Evolutionary conservation across 2,797 vertebrate species (phyloP), one percentile per base, ranked within the genome.

Genomic region (Falco columbarius): DNA sequence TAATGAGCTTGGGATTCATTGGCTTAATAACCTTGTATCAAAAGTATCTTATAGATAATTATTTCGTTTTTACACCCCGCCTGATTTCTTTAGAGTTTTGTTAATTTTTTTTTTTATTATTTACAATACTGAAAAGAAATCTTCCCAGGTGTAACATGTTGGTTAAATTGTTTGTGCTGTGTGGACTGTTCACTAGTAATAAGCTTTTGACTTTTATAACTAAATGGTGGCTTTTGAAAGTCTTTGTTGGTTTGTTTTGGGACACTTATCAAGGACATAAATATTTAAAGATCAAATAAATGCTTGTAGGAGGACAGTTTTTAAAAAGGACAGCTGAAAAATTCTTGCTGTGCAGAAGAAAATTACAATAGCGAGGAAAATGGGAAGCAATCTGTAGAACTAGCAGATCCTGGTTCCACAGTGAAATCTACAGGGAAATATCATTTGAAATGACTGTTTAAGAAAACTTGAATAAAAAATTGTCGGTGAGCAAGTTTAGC

Each of bases 301-400:
- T 71, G 17, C 19, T 21, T 12, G 12, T 5, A 24, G 15, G 4
- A 7, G 6, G 2, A 3, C 5, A 30, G 11, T 17, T 42, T 42
- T 42, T 14, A 42, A 42, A 42, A 42, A 42, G 42, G 42, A 42
- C 42, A 42, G 30, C n/a, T 55, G 26, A 71, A 79, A 29, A 58
- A 27, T 12, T 8, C 54, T 66, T 67, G 6, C n/a, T 32, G 5
- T 47, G 55, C 7, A 34, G 55, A 29, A 76, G 24, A 30, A 61
- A 73, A 26, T 38, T 1, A 1, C 42, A 68, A 40, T 67, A 58
- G 30, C 0, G 1, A 59, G 44, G 32, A 55, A 58, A 70, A 62
- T 2, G 1, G 9, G 26, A 51, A 55, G 8, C 0, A 0, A 1
- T 70, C 29, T 74, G 7, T 46, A 70, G 49, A 74, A 52, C 29